Evolutionary conservation across 2,113 vertebrate genomes (phyloP).

Genomic region (Oplegnathus fasciatus): DNA sequence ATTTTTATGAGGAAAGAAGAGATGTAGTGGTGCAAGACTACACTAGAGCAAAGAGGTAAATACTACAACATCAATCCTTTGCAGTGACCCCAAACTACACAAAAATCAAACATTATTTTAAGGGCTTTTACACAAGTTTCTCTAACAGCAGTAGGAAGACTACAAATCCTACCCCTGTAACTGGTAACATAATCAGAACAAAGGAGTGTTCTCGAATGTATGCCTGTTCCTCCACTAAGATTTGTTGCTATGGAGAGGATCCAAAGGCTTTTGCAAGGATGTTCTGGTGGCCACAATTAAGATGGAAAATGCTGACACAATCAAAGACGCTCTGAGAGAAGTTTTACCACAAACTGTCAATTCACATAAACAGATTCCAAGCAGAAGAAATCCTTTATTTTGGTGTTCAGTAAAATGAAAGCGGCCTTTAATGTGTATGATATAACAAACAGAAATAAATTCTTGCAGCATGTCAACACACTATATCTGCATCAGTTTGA

Average conservation of each 20-base stretch:
- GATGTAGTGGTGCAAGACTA: slow-evolving; percentile 35
- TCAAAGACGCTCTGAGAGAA: slow-evolving; percentile 10
- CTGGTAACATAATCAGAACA: slow-evolving; percentile 42
- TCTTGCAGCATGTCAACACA: neutral
- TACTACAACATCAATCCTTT: slow-evolving; percentile 51
- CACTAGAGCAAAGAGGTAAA: slow-evolving; percentile 50
- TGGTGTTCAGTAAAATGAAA: slow-evolving; percentile 29
- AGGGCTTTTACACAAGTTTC: slow-evolving; percentile 30
- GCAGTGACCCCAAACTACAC: slow-evolving; percentile 21
- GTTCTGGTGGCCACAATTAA: slow-evolving; percentile 20
- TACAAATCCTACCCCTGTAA: slow-evolving; percentile 25
- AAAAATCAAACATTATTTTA: slow-evolving; percentile 43
- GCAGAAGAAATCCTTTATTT: slow-evolving; percentile 14
- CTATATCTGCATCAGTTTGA: slow-evolving; percentile 3
- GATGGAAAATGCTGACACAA: slow-evolving; percentile 40
- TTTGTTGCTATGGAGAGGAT: slow-evolving; percentile 37
- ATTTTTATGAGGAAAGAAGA: slow-evolving; percentile 82
- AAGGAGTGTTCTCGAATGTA: slow-evolving; percentile 21
- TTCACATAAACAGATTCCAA: slow-evolving; percentile 37
- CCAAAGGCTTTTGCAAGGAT: slow-evolving; percentile 33
- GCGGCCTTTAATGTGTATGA: slow-evolving; percentile 1
- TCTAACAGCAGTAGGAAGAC: slow-evolving; percentile 14
- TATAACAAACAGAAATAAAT: slow-evolving; percentile 8
- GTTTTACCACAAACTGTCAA: slow-evolving; percentile 45
- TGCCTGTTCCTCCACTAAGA: slow-evolving; percentile 27